These are phyloP conservation scores for Capreolus pygargus DNA, from an alignment of 2,113 vertebrate species.

Conservation along the genomic window DNA sequence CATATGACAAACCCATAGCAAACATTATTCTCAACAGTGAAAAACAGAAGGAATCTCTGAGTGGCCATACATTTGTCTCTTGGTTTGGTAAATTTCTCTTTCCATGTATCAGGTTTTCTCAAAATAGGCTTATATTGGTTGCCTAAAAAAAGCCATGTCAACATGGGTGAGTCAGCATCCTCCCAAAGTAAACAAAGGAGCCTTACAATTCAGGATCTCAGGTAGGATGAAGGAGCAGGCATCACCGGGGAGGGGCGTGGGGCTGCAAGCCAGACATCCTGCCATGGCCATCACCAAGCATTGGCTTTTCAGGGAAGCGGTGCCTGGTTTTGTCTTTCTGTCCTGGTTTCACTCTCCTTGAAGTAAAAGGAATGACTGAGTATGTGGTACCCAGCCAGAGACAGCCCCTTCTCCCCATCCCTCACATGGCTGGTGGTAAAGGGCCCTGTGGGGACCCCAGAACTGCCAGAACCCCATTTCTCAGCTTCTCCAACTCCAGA, in stretches of 20 bases:
- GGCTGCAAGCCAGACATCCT: neutral
- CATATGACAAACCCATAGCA: neutral
- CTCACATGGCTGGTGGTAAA: neutral
- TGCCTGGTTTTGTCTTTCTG: neutral
- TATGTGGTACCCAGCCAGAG: neutral
- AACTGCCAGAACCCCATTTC: neutral
- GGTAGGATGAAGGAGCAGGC: neutral
- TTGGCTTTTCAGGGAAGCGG: neutral
- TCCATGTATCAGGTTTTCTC: neutral
- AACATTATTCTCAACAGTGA: neutral
- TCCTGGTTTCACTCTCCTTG: neutral
- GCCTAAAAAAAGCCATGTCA: neutral
- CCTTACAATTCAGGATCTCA: neutral
- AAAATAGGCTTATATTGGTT: neutral
- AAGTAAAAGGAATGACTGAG: neutral
- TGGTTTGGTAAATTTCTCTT: neutral
- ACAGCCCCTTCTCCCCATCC: neutral
- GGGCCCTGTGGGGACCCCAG: neutral
- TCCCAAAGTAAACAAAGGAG: neutral
- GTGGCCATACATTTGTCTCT: neutral
- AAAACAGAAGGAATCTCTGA: neutral
- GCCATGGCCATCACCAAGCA: neutral
- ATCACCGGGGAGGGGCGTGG: rapidly evolving
- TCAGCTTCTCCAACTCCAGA: neutral
- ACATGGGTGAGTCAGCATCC: neutral